These are phyloP conservation scores for Dryobotodes eremita DNA, from an alignment of 2,888 invertebrate genomes.

Conservation along the genomic window DNA sequence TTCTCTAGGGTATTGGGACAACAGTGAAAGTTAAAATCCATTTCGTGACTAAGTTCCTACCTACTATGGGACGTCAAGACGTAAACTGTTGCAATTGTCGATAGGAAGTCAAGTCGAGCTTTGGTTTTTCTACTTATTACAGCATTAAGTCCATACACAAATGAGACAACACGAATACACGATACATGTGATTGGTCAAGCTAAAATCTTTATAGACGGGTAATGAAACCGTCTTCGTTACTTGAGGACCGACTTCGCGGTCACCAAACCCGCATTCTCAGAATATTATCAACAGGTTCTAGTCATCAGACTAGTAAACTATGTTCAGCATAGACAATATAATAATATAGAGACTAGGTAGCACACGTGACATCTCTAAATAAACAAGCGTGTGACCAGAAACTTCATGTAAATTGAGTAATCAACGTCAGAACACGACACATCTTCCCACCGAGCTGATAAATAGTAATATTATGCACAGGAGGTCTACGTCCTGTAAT, in stretches of 20 bases:
- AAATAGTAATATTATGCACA: constrained; percentile 58
- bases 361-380: constrained; percentile 25
- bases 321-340: constrained; percentile 9
- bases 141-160: neutral
- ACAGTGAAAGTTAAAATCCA: constrained; percentile 55
- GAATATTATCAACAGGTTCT: constrained; percentile 18
- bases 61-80: constrained; percentile 5
- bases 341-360: neutral
- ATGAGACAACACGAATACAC: neutral
- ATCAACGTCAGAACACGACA: constrained; percentile 49
- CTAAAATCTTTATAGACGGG: neutral
- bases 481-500: constrained; percentile 67
- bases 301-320: neutral
- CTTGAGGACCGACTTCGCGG: neutral
- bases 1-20: constrained; percentile 23
- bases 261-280: constrained; percentile 27
- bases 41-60: constrained; percentile 3
- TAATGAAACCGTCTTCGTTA: neutral
- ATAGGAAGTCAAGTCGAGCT: neutral
- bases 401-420: constrained; percentile 49
- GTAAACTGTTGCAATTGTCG: constrained; percentile 25
- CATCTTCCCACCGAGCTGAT: constrained; percentile 40
- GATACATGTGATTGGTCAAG: neutral
- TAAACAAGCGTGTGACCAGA: constrained; percentile 26
- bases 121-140: neutral